Conservation (phyloP, 2,888 invertebrate species). For the Eledone cirrhosa region DNA sequence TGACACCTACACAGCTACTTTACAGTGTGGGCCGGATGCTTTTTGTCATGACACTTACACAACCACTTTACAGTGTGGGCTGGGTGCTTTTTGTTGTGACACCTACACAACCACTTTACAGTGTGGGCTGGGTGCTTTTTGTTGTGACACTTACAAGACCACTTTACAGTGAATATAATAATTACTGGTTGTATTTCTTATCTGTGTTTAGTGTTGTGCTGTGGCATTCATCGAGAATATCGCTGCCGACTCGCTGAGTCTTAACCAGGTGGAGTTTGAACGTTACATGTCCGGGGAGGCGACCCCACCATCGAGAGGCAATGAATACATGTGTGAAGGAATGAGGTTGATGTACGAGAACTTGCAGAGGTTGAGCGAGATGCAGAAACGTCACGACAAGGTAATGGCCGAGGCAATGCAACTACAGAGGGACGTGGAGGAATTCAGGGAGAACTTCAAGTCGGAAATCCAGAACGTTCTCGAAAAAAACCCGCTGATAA, state of each 20-base stretch:
- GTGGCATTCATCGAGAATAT: conserved; percentile 97
- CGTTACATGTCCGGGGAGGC: conserved; percentile 92
- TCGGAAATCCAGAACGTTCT: conserved; percentile 79
- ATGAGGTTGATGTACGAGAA: conserved; percentile 86
- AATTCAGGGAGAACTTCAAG: conserved; percentile 80
- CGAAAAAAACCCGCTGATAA: conserved; percentile 74
- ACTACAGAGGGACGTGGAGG: conserved; percentile 76
- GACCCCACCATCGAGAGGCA: conserved; percentile 83
- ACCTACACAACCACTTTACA: too few species aligned
- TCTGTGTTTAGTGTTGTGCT: conserved; percentile 96
- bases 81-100: too few species aligned
- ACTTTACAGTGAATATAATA: too few species aligned
- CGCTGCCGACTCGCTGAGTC: conserved; percentile 89
- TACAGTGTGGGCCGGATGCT: too few species aligned
- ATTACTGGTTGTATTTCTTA: too few species aligned
- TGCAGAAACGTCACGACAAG: conserved; percentile 75
- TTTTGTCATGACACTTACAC: too few species aligned
- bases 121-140: too few species aligned
- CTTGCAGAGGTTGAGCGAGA: conserved; percentile 74
- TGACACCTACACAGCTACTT: too few species aligned
- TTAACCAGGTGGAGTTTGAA: conserved; percentile 91
- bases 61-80: too few species aligned
- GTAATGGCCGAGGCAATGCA: conserved; percentile 75
- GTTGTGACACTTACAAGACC: too few species aligned
- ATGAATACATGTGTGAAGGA: conserved; percentile 71